These are phyloP conservation scores for Erynnis tages DNA, from an alignment of 2,888 invertebrate species.

Conservation along the genomic window DNA sequence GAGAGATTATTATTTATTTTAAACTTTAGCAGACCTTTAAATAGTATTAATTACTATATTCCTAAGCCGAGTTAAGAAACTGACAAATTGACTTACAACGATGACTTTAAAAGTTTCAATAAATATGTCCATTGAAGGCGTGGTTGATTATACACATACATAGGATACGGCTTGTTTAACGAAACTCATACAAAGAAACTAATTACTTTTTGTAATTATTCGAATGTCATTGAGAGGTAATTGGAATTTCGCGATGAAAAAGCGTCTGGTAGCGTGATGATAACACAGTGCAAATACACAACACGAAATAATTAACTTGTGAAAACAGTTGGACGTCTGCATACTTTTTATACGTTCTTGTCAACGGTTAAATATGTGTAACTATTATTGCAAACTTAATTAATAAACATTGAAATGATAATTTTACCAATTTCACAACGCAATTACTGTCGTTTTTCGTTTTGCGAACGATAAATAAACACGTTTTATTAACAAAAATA, in stretches of 20 bases:
- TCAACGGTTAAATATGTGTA: conserved; percentile 24
- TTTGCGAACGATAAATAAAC: no score
- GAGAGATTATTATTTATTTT: no score
- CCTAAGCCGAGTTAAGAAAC: background rate
- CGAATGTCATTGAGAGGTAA: conserved; percentile 54
- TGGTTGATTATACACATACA: conserved; percentile 25
- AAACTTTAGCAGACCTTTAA: no score
- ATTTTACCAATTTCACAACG: conserved; percentile 4
- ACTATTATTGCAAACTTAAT: conserved; percentile 20
- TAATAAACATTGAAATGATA: conserved; percentile 24
- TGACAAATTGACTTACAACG: background rate
- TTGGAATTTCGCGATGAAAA: conserved; percentile 54
- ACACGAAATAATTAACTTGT: conserved; percentile 24
- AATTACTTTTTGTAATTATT: conserved; percentile 62
- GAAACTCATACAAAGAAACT: conserved; percentile 45
- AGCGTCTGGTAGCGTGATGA: conserved; percentile 63
- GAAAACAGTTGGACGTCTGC: conserved; percentile 6
- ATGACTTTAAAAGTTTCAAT: background rate
- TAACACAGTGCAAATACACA: conserved; percentile 58
- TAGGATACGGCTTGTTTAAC: conserved; percentile 28
- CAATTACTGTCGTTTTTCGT: background rate
- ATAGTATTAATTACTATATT: no score
- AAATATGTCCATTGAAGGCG: conserved; percentile 20
- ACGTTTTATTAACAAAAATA: no score
- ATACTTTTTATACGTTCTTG: conserved; percentile 9